Conservation (phyloP, 2,113 vertebrate species). For the Otus sunia region DNA sequence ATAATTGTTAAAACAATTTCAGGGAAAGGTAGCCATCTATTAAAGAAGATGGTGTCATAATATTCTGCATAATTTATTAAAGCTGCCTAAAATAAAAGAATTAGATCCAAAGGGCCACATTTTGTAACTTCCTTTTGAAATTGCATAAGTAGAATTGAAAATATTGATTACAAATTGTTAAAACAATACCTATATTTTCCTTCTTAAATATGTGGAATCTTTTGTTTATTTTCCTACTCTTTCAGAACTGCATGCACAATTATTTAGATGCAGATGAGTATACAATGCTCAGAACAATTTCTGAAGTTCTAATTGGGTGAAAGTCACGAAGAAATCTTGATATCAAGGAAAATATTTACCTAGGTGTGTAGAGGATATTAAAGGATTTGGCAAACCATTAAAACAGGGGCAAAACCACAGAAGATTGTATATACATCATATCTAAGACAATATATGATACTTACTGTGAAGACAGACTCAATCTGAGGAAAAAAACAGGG, state of each 20-base stretch:
- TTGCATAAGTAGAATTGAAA: background rate
- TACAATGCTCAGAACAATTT: background rate
- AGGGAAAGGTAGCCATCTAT: conserved; percentile 9
- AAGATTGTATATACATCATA: background rate
- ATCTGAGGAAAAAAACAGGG: fast-evolving
- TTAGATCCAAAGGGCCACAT: background rate
- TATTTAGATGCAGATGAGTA: background rate
- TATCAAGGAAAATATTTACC: background rate
- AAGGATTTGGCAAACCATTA: background rate
- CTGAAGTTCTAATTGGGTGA: background rate
- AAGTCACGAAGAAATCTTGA: background rate
- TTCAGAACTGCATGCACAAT: background rate
- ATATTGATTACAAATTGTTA: background rate
- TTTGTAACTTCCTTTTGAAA: background rate
- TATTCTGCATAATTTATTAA: conserved; percentile 19
- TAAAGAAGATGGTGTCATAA: conserved; percentile 14
- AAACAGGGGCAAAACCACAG: background rate
- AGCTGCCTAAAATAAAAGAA: conserved; percentile 23
- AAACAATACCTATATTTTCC: background rate
- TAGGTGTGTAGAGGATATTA: background rate
- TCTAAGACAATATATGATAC: background rate
- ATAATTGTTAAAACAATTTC: conserved; percentile 53
- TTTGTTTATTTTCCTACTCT: background rate
- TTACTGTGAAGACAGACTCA: background rate
- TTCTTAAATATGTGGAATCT: background rate